phyloP scores from a whole-genome alignment of 2,888 invertebrate genomes.

The Aricia artaxerxes region DNA sequence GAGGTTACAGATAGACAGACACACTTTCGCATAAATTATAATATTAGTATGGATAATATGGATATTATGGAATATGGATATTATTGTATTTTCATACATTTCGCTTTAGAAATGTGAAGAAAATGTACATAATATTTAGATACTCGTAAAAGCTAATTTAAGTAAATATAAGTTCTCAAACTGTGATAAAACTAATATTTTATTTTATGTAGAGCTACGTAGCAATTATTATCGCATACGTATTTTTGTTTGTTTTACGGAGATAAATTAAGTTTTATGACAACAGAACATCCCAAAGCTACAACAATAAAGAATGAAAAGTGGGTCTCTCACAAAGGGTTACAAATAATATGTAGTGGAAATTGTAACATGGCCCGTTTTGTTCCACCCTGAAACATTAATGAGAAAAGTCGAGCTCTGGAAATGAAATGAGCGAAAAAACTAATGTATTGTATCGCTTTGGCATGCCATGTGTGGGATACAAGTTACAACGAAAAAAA shows the following conservation, averaged over 20 bases:
- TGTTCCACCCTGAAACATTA: slow-evolving; percentile 56
- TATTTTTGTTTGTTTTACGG: not conserved
- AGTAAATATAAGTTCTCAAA: no score
- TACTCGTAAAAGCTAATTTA: no score
- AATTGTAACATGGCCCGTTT: slow-evolving; percentile 45
- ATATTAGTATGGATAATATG: no score
- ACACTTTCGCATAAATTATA: no score
- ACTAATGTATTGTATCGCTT: slow-evolving; percentile 25
- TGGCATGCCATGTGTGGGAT: not conserved
- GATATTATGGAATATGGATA: no score
- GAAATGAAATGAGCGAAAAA: slow-evolving; percentile 37
- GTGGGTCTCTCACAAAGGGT: slow-evolving; percentile 24
- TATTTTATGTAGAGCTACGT: not conserved
- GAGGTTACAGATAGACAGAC: no score
- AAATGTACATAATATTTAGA: no score
- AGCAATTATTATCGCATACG: not conserved
- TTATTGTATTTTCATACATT: not conserved
- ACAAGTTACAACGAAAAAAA: not conserved
- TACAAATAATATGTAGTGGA: slow-evolving; percentile 38
- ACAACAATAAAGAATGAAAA: slow-evolving; percentile 30
- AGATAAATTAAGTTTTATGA: not conserved
- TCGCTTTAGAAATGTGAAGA: no score
- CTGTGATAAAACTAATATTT: no score
- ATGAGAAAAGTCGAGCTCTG: slow-evolving; percentile 46
- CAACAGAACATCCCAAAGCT: slow-evolving; percentile 1